Base-by-base conservation (phyloP, 2,113 vertebrate genomes). In the Odontophorus gujanensis region DNA sequence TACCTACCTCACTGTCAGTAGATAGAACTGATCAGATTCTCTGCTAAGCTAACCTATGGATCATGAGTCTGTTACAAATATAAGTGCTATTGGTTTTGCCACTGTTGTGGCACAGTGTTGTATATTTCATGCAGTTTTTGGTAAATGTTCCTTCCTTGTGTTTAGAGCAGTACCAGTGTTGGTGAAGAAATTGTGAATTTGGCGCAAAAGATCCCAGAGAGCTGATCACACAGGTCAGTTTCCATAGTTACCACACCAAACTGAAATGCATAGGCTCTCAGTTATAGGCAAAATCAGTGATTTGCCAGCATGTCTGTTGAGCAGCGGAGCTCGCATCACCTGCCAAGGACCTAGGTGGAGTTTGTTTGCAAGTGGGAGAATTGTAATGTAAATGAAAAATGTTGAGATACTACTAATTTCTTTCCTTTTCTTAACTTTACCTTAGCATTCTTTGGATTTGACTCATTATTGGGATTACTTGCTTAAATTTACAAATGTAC, bases 321-420 rank as follows among this genome's bases (percentile, higher is more conserved):
- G 96, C n/a, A 51, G 93, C 22, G 94, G 84, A 96, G 93, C 96
- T 97, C 95, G 80, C 98, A 98, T 87, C 91, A 97, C 55, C 82
- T 98, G 22, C 97, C 97, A 1, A 97, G 98, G 50, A 93, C 96
- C 77, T 95, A 55, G 0, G 97, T 98, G 18, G 93, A 95, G 53
- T 97, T 97, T 28, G 83, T 88, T 55, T 98, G 98, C 91, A 97
- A 95, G 32, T 98, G 98, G 98, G 97, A 98, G 81, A 96, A 98
- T 5, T 98, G 97, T 81, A 98, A 98, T 71, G 98, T 98, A 88
- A 87, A 97, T 97, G 61, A 87, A 81, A 63, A 13, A 28, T 0
- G 1, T 13, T 43, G 47, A 8, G 36, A 69, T 48, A 13, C 2
- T 57, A 36, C 30, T 25, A 0, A 36, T 45, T 71, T 26, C 47